Percentiles rank a stretch among this genome's conserved stretches.
Evolutionary conservation across 2,113 vertebrate species (phyloP).

Genomic region (Melanerpes aurifrons): DNA sequence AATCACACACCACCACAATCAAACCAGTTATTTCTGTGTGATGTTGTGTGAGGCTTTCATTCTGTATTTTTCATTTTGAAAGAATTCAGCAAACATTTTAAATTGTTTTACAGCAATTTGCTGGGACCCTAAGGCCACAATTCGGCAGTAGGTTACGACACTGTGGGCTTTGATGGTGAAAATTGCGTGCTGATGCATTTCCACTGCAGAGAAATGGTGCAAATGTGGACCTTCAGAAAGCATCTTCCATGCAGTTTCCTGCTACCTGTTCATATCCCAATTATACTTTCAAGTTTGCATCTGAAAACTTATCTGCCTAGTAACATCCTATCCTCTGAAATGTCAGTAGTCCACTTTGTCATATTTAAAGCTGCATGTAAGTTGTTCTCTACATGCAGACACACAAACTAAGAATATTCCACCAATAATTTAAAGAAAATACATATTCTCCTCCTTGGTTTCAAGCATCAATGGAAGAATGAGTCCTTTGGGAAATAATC

Average conservation of each 20-base stretch:
- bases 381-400: background rate
- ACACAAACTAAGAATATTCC: background rate
- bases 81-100: slow-evolving; percentile 34
- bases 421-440: background rate
- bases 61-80: slow-evolving; percentile 32
- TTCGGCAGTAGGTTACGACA: slow-evolving; percentile 10
- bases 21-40: background rate
- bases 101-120: slow-evolving; percentile 37
- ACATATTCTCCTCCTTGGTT: background rate
- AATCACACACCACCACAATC: background rate
- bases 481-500: background rate
- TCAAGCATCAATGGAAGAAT: background rate
- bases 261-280: background rate
- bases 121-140: background rate
- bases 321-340: slow-evolving; percentile 14
- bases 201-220: slow-evolving; percentile 27
- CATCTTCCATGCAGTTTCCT: background rate
- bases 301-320: slow-evolving; percentile 15
- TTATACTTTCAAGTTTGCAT: slow-evolving; percentile 20
- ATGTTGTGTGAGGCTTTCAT: background rate
- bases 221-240: slow-evolving; percentile 13
- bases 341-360: background rate
- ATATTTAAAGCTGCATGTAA: background rate
- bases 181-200: background rate
- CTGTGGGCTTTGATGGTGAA: background rate